These are phyloP conservation scores for Cotesia glomerata DNA, from an alignment of 1,140 invertebrate genomes.

Conservation along the genomic window DNA sequence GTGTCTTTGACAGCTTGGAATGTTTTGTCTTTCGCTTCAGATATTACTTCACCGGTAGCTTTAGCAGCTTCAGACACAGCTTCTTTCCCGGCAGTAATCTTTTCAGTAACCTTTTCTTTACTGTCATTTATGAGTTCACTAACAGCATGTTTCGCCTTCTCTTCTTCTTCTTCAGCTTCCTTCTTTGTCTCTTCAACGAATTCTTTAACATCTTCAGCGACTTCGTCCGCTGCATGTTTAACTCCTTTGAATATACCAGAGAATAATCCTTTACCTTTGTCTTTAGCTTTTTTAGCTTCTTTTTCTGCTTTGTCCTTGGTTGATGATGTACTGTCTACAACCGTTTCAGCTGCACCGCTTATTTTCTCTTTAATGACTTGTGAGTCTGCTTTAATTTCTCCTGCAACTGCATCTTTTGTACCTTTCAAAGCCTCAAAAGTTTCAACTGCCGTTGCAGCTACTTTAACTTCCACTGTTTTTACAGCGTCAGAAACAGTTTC, in stretches of 20 bases:
- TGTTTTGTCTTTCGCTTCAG: neutral
- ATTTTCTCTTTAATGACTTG: slow-evolving; percentile 22
- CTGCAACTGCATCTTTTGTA: slow-evolving; percentile 14
- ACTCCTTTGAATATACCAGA: too few species aligned
- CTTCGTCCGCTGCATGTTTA: too few species aligned
- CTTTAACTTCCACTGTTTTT: slow-evolving; percentile 24
- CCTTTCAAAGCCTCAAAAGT: neutral
- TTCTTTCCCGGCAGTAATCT: neutral
- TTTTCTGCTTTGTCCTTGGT: too few species aligned
- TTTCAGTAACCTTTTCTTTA: neutral
- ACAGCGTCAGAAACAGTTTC: neutral
- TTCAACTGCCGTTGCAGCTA: neutral
- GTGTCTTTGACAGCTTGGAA: too few species aligned
- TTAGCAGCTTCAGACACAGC: neutral
- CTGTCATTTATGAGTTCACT: neutral
- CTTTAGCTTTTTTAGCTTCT: too few species aligned
- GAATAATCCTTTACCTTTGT: too few species aligned
- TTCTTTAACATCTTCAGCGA: too few species aligned
- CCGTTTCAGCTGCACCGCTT: neutral
- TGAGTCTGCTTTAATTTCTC: slow-evolving; percentile 26
- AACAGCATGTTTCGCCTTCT: too few species aligned
- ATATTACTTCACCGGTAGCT: neutral
- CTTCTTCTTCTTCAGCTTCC: too few species aligned
- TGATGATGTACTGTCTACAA: slow-evolving; percentile 1
- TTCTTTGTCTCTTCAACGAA: too few species aligned